Base-by-base conservation (phyloP, 2,888 invertebrate genomes). In the Spodoptera littoralis region DNA sequence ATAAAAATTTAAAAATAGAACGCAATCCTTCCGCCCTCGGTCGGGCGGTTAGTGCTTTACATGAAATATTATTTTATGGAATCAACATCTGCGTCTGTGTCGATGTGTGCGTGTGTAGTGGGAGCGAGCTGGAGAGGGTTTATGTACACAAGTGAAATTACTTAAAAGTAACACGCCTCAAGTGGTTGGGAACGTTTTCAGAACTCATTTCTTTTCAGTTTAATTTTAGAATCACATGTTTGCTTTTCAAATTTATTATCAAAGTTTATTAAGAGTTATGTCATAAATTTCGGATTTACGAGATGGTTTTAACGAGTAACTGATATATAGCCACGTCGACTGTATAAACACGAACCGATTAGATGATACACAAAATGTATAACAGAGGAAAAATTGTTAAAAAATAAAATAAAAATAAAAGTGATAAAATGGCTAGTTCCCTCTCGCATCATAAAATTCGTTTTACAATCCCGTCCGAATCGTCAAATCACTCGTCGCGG, bases 1-100 rank as follows among this genome's bases (percentile, higher is more conserved):
- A 91, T 92, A 91, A 91, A 91, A 90, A 84, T 85, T 89, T 90
- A 90, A 91, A 93, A 94, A 94, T 94, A 94, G 94, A 94, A 94
- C 90, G 88, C 93, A 93, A 93, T 93, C 94, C 94, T 94, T 94
- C 94, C 94, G 93, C 93, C 94, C 94, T 92, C 92, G 89, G 90
- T 86, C 89, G 87, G 82, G 81, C 88, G 89, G 91, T 92, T 92
- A 91, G 92, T 92, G 92, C 92, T 93, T 93, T 93, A 94, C 94
- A 94, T 93, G 94, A 94, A 94, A 94, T 94, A 94, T 93, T 94
- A 94, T 93, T 94, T 94, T 93, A 94, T 93, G 93, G 93, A 93
- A 93, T 94, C 93, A 93, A 92, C 94, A 94, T 94, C 94, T 94
- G 94, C 93, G 91, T 85, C 88, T 58, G 79, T 73, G 75, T 77